A percentile compares a stretch with the other conserved stretches of the same genome.
Evolutionary conservation across 2,888 invertebrate species (phyloP).

Genomic region (Entomobrya proxima): DNA sequence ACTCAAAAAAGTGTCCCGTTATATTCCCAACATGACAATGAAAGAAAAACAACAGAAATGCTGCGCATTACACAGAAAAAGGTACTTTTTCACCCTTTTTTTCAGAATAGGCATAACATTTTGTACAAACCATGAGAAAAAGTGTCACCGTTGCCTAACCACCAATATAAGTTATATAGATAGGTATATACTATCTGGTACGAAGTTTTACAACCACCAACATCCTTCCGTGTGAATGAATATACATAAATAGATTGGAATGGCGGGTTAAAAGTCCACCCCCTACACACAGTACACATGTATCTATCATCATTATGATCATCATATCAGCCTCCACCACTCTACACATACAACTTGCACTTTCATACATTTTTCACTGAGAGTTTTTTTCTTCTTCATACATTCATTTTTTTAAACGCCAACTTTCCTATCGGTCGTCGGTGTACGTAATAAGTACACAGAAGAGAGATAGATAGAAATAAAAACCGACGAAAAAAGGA

Average conservation of each 20-base stretch:
- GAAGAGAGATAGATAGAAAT: background rate
- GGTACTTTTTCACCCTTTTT: background rate
- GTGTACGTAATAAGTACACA: background rate
- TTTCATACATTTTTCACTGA: background rate
- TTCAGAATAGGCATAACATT: too few relatives aligned
- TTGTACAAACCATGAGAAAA: background rate
- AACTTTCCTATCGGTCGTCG: too few relatives aligned
- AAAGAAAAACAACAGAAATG: too few relatives aligned
- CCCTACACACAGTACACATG: background rate
- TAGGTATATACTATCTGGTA: background rate
- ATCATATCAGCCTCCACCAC: background rate
- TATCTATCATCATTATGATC: background rate
- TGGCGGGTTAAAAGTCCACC: conserved; percentile 50
- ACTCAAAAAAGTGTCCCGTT: too few relatives aligned
- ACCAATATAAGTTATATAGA: background rate
- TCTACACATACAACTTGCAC: conserved; percentile 1
- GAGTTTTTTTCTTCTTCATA: conserved; percentile 7
- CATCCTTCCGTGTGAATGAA: conserved; percentile 7
- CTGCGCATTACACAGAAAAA: too few relatives aligned
- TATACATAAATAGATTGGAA: background rate
- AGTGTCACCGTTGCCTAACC: background rate
- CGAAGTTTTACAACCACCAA: background rate
- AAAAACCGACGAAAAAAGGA: too few relatives aligned
- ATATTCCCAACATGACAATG: too few relatives aligned
- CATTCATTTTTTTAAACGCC: background rate